These are phyloP conservation scores for Drosophila subquinaria DNA, from an alignment of 2,888 invertebrate genomes.

Conservation along the genomic window DNA sequence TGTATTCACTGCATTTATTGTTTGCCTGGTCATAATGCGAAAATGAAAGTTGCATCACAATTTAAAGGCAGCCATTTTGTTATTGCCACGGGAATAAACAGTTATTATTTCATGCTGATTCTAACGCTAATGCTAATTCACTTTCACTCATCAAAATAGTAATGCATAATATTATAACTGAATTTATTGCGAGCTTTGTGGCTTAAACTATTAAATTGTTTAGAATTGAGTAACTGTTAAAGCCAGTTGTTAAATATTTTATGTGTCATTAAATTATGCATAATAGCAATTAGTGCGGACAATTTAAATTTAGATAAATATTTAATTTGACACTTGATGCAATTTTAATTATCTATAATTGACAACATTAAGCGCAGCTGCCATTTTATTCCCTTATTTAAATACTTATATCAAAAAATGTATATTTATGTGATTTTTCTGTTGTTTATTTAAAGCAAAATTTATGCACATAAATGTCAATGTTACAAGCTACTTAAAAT, in stretches of 20 bases:
- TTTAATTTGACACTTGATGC: background rate
- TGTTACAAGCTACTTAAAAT: background rate
- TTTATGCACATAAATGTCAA: constrained; percentile 7
- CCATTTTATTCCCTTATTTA: background rate
- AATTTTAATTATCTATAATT: background rate
- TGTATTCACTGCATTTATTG: constrained; percentile 46
- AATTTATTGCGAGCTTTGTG: background rate
- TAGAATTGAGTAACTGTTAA: background rate
- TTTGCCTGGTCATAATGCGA: constrained; percentile 40
- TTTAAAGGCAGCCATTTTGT: constrained; percentile 23
- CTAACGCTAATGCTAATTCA: constrained; percentile 6
- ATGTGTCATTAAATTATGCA: constrained; percentile 2
- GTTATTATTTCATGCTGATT: constrained; percentile 6
- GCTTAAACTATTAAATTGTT: background rate
- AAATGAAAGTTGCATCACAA: constrained; percentile 49
- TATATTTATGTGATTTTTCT: background rate
- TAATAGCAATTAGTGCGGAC: background rate
- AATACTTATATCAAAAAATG: background rate
- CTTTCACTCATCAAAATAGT: constrained; percentile 12
- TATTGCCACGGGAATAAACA: constrained; percentile 10
- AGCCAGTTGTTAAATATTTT: background rate
- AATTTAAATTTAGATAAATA: background rate
- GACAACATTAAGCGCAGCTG: background rate
- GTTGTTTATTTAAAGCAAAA: constrained; percentile 3
- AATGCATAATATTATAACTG: background rate